Base-by-base conservation (phyloP, 2,797 vertebrate species). In the Eupleurogrammus muticus region DNA sequence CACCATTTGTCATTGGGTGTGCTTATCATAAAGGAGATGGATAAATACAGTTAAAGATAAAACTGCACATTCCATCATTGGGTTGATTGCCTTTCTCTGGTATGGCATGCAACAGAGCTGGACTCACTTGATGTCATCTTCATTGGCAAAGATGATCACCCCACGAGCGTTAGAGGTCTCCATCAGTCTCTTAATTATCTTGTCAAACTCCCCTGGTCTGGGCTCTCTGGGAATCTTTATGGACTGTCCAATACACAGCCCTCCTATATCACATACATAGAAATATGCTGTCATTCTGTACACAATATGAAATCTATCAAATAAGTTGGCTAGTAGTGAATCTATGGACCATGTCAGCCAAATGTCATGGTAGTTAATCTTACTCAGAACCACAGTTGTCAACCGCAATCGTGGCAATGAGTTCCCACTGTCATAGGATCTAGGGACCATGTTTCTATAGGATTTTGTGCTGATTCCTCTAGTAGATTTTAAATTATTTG, bases 161-260 rank as follows among this genome's bases (percentile, higher is more conserved):
- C 95, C 97, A 0, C 97, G 94, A 21, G 97, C 97, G 0, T 96
- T 97, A 0, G 97, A 96, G 0, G 97, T 98, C 91, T 98, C 97
- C 95, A 98, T 96, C 9, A 98, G 91, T 56, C 97, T 93, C 80
- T 91, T 90, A 77, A 99, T 95, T 48, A 98, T 90, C 67, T 97
- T 98, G 13, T 95, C 84, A 78, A 98, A 99, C 83, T 97, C 96
- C 0, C 97, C 96, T 0, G 93, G 93, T 73, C 90, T 94, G 0
- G 97, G 97, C 74, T 99, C 97, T 73, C 97, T 90, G 2, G 97
- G 97, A 80, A 98, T 98, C 92, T 95, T 97, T 87, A 98, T 96
- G 61, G 97, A 96, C 76, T 98, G 97, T 13, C 94, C 97, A 14
- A 99, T 97, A 76, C 97, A 97, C 42, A 98, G 83, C 0, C 96